Base-by-base conservation (phyloP, 2,888 invertebrate genomes). In the Argyra leucocephala region DNA sequence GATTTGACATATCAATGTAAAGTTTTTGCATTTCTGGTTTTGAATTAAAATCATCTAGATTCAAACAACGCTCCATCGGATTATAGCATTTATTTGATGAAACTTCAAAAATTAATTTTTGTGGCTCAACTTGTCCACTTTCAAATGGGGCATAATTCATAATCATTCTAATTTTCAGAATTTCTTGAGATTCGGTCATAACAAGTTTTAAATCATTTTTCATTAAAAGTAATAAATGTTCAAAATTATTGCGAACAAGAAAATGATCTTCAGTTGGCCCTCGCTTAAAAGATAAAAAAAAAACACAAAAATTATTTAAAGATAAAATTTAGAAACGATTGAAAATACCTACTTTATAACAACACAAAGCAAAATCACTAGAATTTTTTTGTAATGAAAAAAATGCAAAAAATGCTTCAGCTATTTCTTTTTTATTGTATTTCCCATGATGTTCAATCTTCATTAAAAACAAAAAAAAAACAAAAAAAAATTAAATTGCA, bases 361-460 rank as follows among this genome's bases (percentile, higher is more conserved):
- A 68, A 23, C 70, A 70, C 1, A 69, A 68, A 63, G 59, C 67
- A 22, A 69, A 64, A 21, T 70, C 70, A 48, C 23, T 37, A 12
- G 60, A 23, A 61, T 63, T 59, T 26, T 63, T 61, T 3, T 62
- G 31, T 0, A 63, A 59, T 12, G 22, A n/a, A 22, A 12, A 57
- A 23, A 26, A 31, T 3, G 60, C 23, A 37, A 67, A 69, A 22
- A 70, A 57, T 10, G 66, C 59, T 15, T 67, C 62, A 6, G 69
- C 22, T 24, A 70, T 67, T 61, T 70, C 65, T 10, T 36, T 21
- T 59, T 68, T 67, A 18, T 62, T 64, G 48, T 60, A 68, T 31
- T 66, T 61, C 12, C 70, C 70, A 22, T 64, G 58, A 37, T 70
- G 70, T 22, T 64, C 60, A 57, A 70, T 57, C 68, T 68, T n/a